A percentile compares a stretch with the other conserved stretches of the same genome.
phyloP scores from a whole-genome alignment of 1,140 invertebrate genomes.

The Whitmania pigra region DNA sequence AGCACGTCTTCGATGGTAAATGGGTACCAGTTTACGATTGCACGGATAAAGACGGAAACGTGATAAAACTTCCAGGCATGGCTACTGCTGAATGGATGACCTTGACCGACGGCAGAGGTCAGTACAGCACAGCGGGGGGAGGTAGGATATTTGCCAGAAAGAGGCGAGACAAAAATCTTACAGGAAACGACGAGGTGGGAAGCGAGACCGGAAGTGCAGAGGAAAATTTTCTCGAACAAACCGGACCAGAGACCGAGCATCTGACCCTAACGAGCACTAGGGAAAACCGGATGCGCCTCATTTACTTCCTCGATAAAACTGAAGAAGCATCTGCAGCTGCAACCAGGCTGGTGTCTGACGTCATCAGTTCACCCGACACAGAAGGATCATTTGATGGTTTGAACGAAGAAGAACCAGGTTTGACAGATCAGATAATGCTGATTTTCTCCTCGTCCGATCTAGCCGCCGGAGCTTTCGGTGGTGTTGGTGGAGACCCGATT shows the following conservation, averaged over 20 bases:
- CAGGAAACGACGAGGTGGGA: not conserved
- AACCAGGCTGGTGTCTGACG: not conserved
- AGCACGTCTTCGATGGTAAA: not conserved
- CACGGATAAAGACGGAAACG: not conserved
- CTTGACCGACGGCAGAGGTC: not conserved
- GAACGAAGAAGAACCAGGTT: not conserved
- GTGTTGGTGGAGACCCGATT: not conserved
- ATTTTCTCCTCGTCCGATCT: conserved; percentile 2
- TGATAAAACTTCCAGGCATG: conserved; percentile 12
- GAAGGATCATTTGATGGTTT: conserved; percentile 4
- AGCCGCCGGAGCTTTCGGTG: conserved; percentile 4
- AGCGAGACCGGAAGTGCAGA: not conserved
- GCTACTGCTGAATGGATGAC: conserved; percentile 9
- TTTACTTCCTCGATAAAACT: conserved; percentile 11
- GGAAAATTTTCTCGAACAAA: not conserved
- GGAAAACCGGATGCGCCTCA: not conserved
- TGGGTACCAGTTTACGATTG: conserved; percentile 8
- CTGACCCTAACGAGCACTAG: not conserved
- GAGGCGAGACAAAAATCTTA: not conserved
- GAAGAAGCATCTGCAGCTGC: conserved; percentile 7
- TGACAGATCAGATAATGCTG: conserved; percentile 10
- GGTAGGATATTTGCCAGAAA: conserved; percentile 4
- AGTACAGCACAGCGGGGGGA: not conserved
- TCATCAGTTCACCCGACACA: not conserved
- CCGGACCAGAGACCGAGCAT: not conserved